These are phyloP conservation scores for Timandra comae DNA, from an alignment of 2,888 invertebrate species.

Conservation along the genomic window DNA sequence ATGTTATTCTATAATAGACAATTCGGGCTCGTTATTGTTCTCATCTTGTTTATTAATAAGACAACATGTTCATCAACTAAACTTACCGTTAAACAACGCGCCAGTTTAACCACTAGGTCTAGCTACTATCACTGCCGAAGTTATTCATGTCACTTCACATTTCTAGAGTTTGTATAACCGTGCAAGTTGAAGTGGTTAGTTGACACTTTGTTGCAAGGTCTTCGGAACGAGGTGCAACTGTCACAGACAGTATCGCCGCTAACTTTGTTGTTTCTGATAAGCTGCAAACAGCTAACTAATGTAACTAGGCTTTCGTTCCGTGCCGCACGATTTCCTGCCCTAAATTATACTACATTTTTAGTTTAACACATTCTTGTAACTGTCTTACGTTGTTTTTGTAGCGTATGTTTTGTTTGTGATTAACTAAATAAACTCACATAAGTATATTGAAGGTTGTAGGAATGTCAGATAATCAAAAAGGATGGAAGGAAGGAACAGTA, in stretches of 20 bases:
- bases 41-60: too few species aligned
- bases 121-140: slow-evolving; percentile 45
- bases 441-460: too few species aligned
- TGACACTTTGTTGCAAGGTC: slow-evolving; percentile 62
- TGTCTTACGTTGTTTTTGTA: too few species aligned
- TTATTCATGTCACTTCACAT: slow-evolving; percentile 51
- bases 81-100: not conserved
- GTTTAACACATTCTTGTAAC: too few species aligned
- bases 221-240: slow-evolving; percentile 47
- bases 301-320: slow-evolving; percentile 21
- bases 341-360: too few species aligned
- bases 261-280: slow-evolving; percentile 41
- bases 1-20: too few species aligned
- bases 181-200: slow-evolving; percentile 50
- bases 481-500: too few species aligned
- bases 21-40: too few species aligned
- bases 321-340: slow-evolving; percentile 13
- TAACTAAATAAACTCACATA: too few species aligned
- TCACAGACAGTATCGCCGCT: slow-evolving; percentile 28
- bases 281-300: slow-evolving; percentile 25
- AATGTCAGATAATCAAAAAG: too few species aligned
- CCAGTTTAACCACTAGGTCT: slow-evolving; percentile 17
- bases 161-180: slow-evolving; percentile 35
- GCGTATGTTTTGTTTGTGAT: too few species aligned
- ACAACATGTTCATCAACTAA: too few species aligned